Evolutionary conservation across 1,140 invertebrate genomes (phyloP), one percentile per base, ranked within the genome.

Genomic region (Pogonognathellus flavescens): DNA sequence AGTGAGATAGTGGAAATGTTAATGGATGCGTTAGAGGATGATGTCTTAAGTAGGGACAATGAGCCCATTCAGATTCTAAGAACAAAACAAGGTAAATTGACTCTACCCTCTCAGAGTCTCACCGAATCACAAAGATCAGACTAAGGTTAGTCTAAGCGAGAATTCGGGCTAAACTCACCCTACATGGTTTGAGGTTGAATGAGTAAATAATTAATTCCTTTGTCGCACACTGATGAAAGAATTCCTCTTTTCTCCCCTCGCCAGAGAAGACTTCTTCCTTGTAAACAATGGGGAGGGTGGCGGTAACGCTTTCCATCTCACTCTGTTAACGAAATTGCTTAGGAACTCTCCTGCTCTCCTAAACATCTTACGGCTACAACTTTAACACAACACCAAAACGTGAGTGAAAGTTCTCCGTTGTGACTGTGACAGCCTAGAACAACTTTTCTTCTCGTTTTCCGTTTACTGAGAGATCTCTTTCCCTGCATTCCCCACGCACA

Each of bases 131-230:
- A 66, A 25, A 6, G 22, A 10, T 66, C 55, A 25, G 62, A 31
- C 31, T 41, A n/a, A 76, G 70, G 70, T 66, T 66, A 72, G 16
- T 13, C 31, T 50, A 76, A 50, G n/a, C 16, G 31, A 49, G 41
- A 50, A n/a, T 76, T 76, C 22, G 4, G 70, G 6, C 31, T 76
- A n/a, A 25, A 41, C 31, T 20, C 31, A n/a, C 31, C 16, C 41
- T 41, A 5, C 6, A n/a, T 49, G 0, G 2, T 6, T 76, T 50
- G 70, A 76, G 70, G 70, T 83, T 62, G 60, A 25, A 22, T 53
- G 62, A 52, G 22, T 84, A 84, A 84, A 84, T 84, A 84, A 84
- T 84, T 84, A 84, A 84, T 84, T 80, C 72, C 83, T 76, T 76
- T 76, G 70, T 76, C 70, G 70, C 70, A 50, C 41, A 49, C 18